A percentile compares a stretch with the other conserved stretches of the same genome.
Conservation (phyloP, 2,113 vertebrate genomes). For the Hippocampus barbouri region DNA sequence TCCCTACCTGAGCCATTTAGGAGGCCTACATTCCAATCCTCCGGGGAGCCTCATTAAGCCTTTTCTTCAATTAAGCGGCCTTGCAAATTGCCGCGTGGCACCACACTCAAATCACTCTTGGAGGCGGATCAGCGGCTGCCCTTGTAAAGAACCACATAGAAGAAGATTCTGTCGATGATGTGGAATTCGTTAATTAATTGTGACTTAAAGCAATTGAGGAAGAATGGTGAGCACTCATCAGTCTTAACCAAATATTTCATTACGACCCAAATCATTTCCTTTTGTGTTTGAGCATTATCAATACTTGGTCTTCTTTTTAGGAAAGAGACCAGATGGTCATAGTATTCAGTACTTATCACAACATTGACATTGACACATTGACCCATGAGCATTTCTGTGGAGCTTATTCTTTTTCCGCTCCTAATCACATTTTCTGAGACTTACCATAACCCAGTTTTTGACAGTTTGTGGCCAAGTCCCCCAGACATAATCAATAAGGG, state of each 20-base stretch:
- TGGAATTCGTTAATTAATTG: background rate
- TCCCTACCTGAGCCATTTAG: slow-evolving; percentile 64
- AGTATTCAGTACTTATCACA: too few relatives aligned
- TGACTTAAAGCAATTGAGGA: background rate
- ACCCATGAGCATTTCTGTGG: background rate
- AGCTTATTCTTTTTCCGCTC: background rate
- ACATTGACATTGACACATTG: background rate
- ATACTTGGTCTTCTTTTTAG: background rate
- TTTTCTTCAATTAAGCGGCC: slow-evolving; percentile 66
- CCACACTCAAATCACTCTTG: slow-evolving; percentile 56
- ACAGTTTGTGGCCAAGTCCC: background rate
- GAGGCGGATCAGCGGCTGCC: slow-evolving; percentile 56
- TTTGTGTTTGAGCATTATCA: background rate
- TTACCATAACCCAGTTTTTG: background rate
- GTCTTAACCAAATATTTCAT: background rate
- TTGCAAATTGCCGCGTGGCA: slow-evolving; percentile 54
- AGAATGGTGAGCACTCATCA: background rate
- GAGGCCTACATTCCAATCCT: slow-evolving; percentile 61
- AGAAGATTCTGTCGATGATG: background rate
- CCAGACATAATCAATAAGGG: background rate
- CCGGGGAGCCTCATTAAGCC: slow-evolving; percentile 61
- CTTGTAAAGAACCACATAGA: background rate
- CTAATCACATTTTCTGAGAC: background rate
- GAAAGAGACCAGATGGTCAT: background rate
- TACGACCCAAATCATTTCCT: background rate